phyloP scores from a whole-genome alignment of 2,113 vertebrate genomes.

The Papio anubis region DNA sequence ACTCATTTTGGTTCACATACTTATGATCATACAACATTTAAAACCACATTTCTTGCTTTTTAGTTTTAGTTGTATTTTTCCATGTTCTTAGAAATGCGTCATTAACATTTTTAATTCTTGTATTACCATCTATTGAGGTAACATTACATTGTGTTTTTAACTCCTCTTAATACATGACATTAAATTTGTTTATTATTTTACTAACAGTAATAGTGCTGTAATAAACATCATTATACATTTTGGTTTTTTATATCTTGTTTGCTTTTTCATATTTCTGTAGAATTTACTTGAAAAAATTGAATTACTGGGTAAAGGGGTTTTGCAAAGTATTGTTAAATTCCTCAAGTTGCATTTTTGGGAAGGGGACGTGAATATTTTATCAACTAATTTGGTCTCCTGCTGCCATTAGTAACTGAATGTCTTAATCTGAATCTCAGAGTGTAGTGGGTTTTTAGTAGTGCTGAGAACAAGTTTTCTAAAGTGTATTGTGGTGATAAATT shows the following conservation, averaged over 20 bases:
- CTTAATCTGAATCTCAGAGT: slow-evolving; percentile 49
- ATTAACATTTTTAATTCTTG: slow-evolving; percentile 11
- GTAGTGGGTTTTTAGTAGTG: background rate
- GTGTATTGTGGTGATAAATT: background rate
- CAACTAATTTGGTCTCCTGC: background rate
- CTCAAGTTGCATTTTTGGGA: background rate
- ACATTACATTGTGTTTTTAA: background rate
- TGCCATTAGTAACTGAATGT: background rate
- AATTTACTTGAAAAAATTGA: slow-evolving; percentile 41
- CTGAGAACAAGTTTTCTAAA: background rate
- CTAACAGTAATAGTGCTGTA: slow-evolving; percentile 6
- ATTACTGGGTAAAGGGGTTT: background rate
- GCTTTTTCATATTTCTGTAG: background rate
- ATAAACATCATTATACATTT: background rate
- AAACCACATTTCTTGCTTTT: slow-evolving; percentile 8
- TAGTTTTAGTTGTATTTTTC: slow-evolving; percentile 22
- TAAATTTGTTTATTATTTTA: slow-evolving; percentile 26
- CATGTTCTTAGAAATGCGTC: slow-evolving; percentile 39
- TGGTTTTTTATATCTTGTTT: slow-evolving; percentile 25
- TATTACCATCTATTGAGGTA: background rate
- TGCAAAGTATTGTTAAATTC: slow-evolving; percentile 18
- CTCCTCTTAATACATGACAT: background rate
- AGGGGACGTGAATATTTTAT: background rate
- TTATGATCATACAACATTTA: background rate
- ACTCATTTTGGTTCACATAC: slow-evolving; percentile 20